These are phyloP conservation scores for Anthoptus insignis DNA, from an alignment of 2,888 invertebrate species.

Conservation along the genomic window DNA sequence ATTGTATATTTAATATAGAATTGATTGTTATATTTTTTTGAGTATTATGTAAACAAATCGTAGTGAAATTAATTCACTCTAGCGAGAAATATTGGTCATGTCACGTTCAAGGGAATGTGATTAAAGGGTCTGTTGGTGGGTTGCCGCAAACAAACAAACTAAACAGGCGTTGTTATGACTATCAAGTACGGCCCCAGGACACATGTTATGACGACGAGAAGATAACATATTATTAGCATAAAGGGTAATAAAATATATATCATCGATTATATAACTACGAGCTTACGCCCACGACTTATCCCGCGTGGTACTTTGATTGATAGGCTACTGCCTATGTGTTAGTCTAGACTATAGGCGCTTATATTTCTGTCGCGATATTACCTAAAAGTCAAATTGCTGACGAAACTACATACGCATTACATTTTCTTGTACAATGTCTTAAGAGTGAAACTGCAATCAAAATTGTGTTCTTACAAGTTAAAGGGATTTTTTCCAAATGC, in stretches of 20 bases:
- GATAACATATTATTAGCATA: not conserved
- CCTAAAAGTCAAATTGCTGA: no score
- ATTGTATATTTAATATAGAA: not conserved
- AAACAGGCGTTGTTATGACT: not conserved
- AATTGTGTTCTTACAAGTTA: conserved; percentile 9
- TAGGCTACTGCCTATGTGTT: no score
- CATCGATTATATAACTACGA: not conserved
- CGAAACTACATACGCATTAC: not conserved
- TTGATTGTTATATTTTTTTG: not conserved
- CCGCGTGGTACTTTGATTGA: no score
- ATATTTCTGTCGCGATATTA: not conserved
- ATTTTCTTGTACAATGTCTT: not conserved
- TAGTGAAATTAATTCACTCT: not conserved
- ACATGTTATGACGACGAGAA: not conserved
- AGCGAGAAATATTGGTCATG: not conserved
- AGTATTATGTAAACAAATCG: not conserved
- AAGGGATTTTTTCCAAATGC: conserved; percentile 7
- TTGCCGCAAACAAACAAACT: not conserved
- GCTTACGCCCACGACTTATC: no score
- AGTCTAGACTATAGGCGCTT: no score
- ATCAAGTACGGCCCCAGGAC: not conserved
- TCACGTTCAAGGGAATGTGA: not conserved
- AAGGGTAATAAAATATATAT: not conserved
- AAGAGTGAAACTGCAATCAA: not conserved
- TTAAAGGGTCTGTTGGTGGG: not conserved